Percentiles rank a stretch among this genome's conserved stretches.
Conservation (phyloP, 1,140 invertebrate species). For the Scaptodrosophila lebanonensis region DNA sequence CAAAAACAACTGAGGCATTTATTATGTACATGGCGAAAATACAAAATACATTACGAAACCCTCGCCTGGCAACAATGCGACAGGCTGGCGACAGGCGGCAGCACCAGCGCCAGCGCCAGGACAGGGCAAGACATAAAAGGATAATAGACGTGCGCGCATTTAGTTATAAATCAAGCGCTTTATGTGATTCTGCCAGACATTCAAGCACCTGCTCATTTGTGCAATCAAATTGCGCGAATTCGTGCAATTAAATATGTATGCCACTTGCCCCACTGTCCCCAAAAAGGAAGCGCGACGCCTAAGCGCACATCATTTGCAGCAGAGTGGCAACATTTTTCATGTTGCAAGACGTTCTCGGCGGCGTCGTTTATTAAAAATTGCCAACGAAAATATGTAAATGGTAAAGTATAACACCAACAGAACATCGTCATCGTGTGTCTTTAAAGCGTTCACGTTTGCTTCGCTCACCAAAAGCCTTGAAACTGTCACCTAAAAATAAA, state of each 20-base stretch:
- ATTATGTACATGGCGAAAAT: slow-evolving; percentile 14
- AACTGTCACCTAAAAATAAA: slow-evolving; percentile 75
- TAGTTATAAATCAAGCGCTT: slow-evolving; percentile 53
- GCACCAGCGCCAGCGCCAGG: background rate
- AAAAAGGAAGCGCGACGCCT: slow-evolving; percentile 7
- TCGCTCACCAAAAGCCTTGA: slow-evolving; percentile 57
- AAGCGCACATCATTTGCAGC: slow-evolving; percentile 8
- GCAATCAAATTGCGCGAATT: slow-evolving; percentile 56
- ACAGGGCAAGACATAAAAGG: slow-evolving; percentile 8
- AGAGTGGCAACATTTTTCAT: slow-evolving; percentile 7
- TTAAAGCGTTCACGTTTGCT: slow-evolving; percentile 29
- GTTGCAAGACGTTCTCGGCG: slow-evolving; percentile 33
- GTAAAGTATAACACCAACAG: slow-evolving; percentile 1
- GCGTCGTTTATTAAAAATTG: slow-evolving; percentile 59
- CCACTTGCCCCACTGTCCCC: too few species aligned
- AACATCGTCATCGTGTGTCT: background rate
- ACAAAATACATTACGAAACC: slow-evolving; percentile 22
- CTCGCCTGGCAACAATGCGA: slow-evolving; percentile 13
- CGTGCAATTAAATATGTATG: slow-evolving; percentile 44
- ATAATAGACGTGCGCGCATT: slow-evolving; percentile 36
- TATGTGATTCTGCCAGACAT: background rate
- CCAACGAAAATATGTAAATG: slow-evolving; percentile 47
- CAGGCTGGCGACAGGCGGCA: too few species aligned
- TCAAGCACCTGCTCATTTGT: slow-evolving; percentile 43
- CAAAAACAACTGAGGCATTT: slow-evolving; percentile 25